A percentile compares a stretch with the other conserved stretches of the same genome.
Conservation (phyloP, 2,888 invertebrate genomes). For the Tachina lurida region DNA sequence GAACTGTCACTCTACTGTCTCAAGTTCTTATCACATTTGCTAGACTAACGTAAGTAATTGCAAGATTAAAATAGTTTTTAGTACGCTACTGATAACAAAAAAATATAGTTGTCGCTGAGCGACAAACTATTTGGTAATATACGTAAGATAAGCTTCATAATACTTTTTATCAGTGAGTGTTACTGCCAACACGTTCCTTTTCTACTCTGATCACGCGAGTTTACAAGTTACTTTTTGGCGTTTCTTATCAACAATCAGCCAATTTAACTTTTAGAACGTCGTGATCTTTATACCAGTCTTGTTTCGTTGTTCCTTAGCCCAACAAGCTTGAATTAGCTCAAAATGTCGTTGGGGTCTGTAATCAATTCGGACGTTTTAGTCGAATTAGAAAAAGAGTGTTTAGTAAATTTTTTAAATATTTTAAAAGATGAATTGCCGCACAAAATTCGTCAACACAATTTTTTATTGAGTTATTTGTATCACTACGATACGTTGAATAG, state of each 20-base stretch:
- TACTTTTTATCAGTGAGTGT: background rate
- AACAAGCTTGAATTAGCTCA: background rate
- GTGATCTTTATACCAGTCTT: background rate
- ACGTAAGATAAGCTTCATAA: background rate
- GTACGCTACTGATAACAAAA: background rate
- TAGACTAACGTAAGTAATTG: too few species aligned
- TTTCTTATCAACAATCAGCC: background rate
- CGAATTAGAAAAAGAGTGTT: slow-evolving; percentile 21
- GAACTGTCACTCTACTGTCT: too few species aligned
- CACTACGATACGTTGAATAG: slow-evolving; percentile 46
- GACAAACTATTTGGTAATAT: background rate
- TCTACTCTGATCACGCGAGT: background rate
- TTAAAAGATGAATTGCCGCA: slow-evolving; percentile 34
- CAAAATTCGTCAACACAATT: slow-evolving; percentile 51
- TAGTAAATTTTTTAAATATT: slow-evolving; percentile 17
- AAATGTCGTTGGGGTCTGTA: slow-evolving; percentile 5
- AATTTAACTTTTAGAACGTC: background rate
- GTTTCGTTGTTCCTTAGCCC: background rate
- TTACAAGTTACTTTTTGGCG: background rate
- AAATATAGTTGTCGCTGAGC: background rate
- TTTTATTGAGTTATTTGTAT: slow-evolving; percentile 46
- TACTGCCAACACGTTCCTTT: background rate
- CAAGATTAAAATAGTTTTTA: background rate
- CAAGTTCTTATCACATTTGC: too few species aligned
- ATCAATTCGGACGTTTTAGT: slow-evolving; percentile 14